Conservation (phyloP, 2,797 vertebrate species). For the Acanthis flammea region DNA sequence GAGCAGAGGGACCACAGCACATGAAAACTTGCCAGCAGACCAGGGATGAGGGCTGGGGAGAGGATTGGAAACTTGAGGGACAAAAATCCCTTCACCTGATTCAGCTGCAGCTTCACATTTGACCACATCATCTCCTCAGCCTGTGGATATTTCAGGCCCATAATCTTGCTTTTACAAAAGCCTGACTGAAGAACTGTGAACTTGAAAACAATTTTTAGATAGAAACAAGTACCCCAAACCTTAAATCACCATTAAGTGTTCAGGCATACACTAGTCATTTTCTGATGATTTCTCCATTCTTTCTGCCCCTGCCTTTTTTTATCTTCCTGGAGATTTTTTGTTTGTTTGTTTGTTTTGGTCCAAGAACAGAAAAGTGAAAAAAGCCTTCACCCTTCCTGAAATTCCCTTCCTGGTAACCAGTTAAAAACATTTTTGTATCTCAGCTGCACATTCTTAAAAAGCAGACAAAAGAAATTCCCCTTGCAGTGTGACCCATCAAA, state of each 20-base stretch:
- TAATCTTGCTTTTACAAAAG: background rate
- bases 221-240: background rate
- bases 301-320: rapidly evolving
- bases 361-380: background rate
- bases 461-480: background rate
- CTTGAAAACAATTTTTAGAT: background rate
- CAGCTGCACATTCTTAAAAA: background rate
- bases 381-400: background rate
- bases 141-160: background rate
- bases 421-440: background rate
- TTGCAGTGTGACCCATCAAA: background rate
- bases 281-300: background rate
- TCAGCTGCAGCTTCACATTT: background rate
- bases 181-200: background rate
- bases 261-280: rapidly evolving
- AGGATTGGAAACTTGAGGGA: background rate
- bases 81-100: background rate
- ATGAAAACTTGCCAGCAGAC: background rate
- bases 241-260: background rate
- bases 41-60: background rate
- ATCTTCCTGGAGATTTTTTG: rapidly evolving
- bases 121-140: background rate
- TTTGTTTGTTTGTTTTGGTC: background rate
- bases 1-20: background rate
- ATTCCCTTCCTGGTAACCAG: background rate